Conservation (phyloP, 2,888 invertebrate species). For the Theretra japonica region DNA sequence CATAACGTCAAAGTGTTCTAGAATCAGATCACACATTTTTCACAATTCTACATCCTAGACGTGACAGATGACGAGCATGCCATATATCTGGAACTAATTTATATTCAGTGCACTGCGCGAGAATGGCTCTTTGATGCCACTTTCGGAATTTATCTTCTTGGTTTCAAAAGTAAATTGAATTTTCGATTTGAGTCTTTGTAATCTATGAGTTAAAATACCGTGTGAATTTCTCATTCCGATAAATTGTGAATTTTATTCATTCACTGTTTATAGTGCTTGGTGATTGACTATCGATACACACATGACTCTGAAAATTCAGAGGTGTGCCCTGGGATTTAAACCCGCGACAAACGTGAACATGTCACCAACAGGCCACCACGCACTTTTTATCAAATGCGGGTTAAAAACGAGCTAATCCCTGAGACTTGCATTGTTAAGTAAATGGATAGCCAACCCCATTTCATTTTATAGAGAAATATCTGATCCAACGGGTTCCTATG, state of each 20-base stretch:
- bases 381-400: too few species aligned
- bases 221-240: background rate
- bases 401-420: background rate
- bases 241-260: too few species aligned
- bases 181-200: background rate
- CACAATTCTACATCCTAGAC: conserved; percentile 8
- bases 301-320: too few species aligned
- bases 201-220: background rate
- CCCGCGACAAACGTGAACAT: too few species aligned
- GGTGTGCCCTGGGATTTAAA: too few species aligned
- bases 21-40: background rate
- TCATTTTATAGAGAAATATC: background rate
- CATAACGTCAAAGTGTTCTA: background rate
- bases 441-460: background rate
- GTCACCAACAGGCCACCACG: too few species aligned
- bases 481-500: background rate
- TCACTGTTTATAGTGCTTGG: too few species aligned
- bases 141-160: conserved; percentile 2
- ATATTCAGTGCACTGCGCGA: conserved; percentile 11
- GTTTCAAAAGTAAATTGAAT: background rate
- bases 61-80: conserved; percentile 2
- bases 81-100: conserved; percentile 8
- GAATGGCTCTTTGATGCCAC: background rate
- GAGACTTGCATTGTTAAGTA: background rate
- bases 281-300: too few species aligned